Evolutionary conservation across 2,113 vertebrate genomes (phyloP).

Genomic region (Ophthalmolycus amberensis): DNA sequence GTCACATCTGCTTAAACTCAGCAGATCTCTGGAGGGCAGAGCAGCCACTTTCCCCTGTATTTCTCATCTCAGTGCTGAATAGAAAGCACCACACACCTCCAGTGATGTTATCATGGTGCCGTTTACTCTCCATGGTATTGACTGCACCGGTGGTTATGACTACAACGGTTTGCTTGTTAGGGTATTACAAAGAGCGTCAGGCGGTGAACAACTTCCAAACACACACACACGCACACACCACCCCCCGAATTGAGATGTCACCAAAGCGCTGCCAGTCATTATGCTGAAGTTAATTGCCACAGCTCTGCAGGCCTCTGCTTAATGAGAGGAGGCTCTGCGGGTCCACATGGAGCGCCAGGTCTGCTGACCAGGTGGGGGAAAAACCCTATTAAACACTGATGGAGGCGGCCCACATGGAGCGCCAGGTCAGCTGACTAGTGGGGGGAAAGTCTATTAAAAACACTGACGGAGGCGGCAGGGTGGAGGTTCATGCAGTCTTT

Average conservation of each 20-base stretch:
- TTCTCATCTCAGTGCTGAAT: background rate
- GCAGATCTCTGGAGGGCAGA: background rate
- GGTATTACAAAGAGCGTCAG: background rate
- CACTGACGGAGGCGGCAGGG: background rate
- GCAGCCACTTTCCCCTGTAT: slow-evolving; percentile 10
- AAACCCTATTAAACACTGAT: slow-evolving; percentile 20
- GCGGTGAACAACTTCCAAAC: background rate
- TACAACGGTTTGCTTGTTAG: slow-evolving; percentile 18
- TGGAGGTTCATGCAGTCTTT: slow-evolving; percentile 19
- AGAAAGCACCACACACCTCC: background rate
- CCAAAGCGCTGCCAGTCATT: slow-evolving; percentile 42
- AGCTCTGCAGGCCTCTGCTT: slow-evolving; percentile 43
- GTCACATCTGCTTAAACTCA: slow-evolving; percentile 27
- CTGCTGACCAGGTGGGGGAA: slow-evolving; percentile 28
- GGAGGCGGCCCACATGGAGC: slow-evolving; percentile 5
- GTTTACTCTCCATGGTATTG: slow-evolving; percentile 16
- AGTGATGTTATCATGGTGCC: slow-evolving; percentile 9
- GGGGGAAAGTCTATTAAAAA: slow-evolving; percentile 26
- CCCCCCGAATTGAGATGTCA: slow-evolving; percentile 15
- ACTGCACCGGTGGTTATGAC: slow-evolving; percentile 33
- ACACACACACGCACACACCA: slow-evolving; percentile 1
- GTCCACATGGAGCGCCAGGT: slow-evolving; percentile 34
- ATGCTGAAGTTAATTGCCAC: slow-evolving; percentile 51
- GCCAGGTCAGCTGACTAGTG: slow-evolving; percentile 30
- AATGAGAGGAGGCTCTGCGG: slow-evolving; percentile 53